These are phyloP conservation scores for Sitta europaea DNA, from an alignment of 2,113 vertebrate species.

Conservation along the genomic window DNA sequence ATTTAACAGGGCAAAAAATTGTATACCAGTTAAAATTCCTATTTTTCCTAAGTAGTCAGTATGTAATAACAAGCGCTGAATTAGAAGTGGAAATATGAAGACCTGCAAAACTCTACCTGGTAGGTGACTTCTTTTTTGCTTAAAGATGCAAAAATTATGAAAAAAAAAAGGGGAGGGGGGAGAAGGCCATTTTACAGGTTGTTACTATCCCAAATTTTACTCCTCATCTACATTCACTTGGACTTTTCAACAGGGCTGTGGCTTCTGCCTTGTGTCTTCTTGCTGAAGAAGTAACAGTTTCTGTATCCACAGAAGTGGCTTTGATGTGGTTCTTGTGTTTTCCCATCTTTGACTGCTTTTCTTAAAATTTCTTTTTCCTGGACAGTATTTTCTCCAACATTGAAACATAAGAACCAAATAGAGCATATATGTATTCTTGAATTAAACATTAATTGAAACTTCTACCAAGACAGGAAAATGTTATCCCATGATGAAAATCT, in stretches of 20 bases:
- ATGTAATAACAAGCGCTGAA: background rate
- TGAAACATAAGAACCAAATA: background rate
- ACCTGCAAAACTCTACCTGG: background rate
- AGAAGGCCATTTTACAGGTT: background rate
- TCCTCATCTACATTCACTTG: background rate
- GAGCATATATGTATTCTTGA: background rate
- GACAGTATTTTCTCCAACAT: background rate
- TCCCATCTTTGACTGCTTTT: background rate
- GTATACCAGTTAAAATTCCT: background rate
- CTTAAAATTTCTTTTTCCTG: background rate
- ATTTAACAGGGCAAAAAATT: background rate
- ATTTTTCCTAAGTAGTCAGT: background rate
- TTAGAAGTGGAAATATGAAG: background rate
- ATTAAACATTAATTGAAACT: background rate
- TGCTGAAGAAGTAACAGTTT: background rate
- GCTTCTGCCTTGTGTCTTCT: background rate
- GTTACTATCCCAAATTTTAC: background rate
- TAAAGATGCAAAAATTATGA: background rate
- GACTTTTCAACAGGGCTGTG: background rate
- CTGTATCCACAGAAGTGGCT: background rate
- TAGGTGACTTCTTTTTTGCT: background rate
- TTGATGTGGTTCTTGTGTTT: background rate
- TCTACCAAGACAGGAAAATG: background rate
- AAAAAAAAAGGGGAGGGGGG: fast-evolving
- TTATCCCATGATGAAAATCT: background rate